Evolutionary conservation across 2,888 invertebrate species (phyloP).

Genomic region (Drosophila subsilvestris): DNA sequence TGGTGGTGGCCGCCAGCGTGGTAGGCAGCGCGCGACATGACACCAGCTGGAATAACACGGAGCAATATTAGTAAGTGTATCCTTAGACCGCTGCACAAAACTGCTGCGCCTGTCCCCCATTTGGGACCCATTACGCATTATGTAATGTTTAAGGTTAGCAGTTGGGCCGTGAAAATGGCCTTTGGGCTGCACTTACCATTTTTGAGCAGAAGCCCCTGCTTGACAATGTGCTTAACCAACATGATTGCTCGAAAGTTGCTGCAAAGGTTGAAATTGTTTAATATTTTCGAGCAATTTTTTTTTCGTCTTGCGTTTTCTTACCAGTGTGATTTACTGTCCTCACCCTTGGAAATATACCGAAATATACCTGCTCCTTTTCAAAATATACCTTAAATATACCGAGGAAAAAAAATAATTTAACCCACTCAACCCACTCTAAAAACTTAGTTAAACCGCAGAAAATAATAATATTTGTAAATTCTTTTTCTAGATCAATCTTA

Average conservation of each 20-base stretch:
- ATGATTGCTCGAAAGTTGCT: conserved; percentile 66
- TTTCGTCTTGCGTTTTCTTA: conserved; percentile 12
- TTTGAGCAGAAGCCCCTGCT: conserved; percentile 77
- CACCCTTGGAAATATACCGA: too few species aligned
- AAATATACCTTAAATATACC: too few species aligned
- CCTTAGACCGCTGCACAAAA: neutral
- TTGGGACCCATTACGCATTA: conserved; percentile 60
- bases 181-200: conserved; percentile 71
- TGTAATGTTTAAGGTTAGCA: conserved; percentile 82
- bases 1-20: conserved; percentile 74
- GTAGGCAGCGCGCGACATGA: conserved; percentile 82
- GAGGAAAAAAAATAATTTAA: too few species aligned
- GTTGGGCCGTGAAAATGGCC: conserved; percentile 7
- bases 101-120: neutral
- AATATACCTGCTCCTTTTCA: too few species aligned
- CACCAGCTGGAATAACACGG: conserved; percentile 68
- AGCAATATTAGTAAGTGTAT: neutral
- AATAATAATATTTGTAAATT: too few species aligned
- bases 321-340: too few species aligned
- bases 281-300: conserved; percentile 35
- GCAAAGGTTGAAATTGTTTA: conserved; percentile 12
- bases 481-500: too few species aligned
- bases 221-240: conserved; percentile 82
- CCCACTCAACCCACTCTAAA: too few species aligned
- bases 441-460: too few species aligned